Evolutionary conservation across 2,797 vertebrate species (phyloP).

Genomic region (Eutrigla gurnardus): DNA sequence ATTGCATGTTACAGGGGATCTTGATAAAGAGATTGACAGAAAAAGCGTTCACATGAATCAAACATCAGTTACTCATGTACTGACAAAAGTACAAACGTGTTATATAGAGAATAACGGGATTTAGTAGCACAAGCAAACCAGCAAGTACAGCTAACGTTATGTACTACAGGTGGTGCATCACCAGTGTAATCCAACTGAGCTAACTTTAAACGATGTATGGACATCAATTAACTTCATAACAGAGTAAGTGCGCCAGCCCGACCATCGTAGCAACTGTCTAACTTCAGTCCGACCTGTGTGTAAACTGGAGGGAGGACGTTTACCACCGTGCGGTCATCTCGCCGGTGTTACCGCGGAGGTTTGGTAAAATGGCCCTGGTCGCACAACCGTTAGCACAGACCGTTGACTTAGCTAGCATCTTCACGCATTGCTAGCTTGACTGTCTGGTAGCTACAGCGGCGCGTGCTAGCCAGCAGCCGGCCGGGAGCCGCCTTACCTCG

Average conservation of each 20-base stretch:
- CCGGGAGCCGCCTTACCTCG: conserved; percentile 30
- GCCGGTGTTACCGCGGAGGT: conserved; percentile 26
- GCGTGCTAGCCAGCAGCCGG: conserved; percentile 68
- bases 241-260: conserved; percentile 1
- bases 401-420: conserved; percentile 65
- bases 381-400: conserved; percentile 64
- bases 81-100: not conserved
- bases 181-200: not conserved
- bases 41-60: not conserved
- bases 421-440: conserved; percentile 54
- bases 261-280: conserved; percentile 27
- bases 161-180: not conserved
- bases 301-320: not conserved
- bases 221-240: not conserved
- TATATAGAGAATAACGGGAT: not conserved
- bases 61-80: not conserved
- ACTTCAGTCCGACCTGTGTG: conserved; percentile 39
- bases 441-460: conserved; percentile 51
- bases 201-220: not conserved
- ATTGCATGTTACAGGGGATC: not conserved
- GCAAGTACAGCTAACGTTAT: not conserved
- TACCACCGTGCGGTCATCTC: conserved; percentile 2
- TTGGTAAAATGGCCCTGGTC: conserved; percentile 70
- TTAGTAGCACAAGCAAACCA: not conserved
- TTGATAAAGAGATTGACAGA: not conserved